A percentile compares a stretch with the other conserved stretches of the same genome.
Evolutionary conservation across 2,888 invertebrate species (phyloP).

Genomic region (Eubasilissa splendida): DNA sequence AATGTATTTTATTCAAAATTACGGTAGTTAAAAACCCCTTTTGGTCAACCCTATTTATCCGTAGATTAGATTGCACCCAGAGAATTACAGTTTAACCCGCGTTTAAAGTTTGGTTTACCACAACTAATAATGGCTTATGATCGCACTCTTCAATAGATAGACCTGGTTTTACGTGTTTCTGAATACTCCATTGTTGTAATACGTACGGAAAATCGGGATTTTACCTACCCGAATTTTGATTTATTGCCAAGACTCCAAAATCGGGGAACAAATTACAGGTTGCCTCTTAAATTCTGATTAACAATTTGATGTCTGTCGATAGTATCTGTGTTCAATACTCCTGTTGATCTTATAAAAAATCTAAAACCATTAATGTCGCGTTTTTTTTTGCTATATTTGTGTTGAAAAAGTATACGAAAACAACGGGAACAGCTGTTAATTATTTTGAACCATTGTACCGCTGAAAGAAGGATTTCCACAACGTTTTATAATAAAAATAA

Average conservation of each 20-base stretch:
- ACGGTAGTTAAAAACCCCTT: slow-evolving; percentile 23
- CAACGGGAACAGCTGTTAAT: too few species aligned
- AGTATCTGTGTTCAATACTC: slow-evolving; percentile 30
- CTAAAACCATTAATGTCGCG: background rate
- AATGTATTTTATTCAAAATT: background rate
- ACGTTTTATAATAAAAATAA: too few species aligned
- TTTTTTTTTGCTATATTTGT: too few species aligned
- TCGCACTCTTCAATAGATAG: background rate
- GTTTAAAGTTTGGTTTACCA: slow-evolving; percentile 46
- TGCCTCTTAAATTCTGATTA: slow-evolving; percentile 53
- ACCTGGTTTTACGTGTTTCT: slow-evolving; percentile 1
- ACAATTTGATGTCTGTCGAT: slow-evolving; percentile 50
- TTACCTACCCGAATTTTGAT: slow-evolving; percentile 44
- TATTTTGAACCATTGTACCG: too few species aligned
- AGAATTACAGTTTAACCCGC: slow-evolving; percentile 39
- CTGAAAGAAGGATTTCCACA: too few species aligned
- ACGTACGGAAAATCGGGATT: background rate
- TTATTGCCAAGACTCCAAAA: slow-evolving; percentile 51
- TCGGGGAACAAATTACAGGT: slow-evolving; percentile 55
- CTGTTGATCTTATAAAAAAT: background rate
- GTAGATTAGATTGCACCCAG: slow-evolving; percentile 48
- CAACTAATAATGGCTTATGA: slow-evolving; percentile 49
- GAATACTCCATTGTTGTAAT: slow-evolving; percentile 12
- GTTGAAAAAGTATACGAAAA: too few species aligned
- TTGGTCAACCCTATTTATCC: slow-evolving; percentile 49